Percentiles rank a stretch among this genome's conserved stretches.
Conservation (phyloP, 2,113 vertebrate genomes). For the Chaetops frenatus region DNA sequence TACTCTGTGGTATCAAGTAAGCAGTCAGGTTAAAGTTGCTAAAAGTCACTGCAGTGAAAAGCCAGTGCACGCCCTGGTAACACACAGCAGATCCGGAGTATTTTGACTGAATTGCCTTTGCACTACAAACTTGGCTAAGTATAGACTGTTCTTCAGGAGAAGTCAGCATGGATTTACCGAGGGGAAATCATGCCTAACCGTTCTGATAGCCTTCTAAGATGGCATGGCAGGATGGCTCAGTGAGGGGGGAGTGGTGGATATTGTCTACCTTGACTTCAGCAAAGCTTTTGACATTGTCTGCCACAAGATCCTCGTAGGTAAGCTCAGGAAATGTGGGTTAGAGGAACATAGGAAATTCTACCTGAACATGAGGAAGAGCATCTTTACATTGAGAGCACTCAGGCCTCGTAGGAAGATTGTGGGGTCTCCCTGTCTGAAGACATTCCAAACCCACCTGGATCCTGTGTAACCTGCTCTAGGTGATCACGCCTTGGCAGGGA, state of each 20-base stretch:
- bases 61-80: not conserved
- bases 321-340: not conserved
- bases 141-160: not conserved
- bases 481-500: not conserved
- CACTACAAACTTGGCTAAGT: not conserved
- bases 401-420: not conserved
- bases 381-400: not conserved
- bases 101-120: not conserved
- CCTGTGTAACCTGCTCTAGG: not conserved
- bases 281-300: not conserved
- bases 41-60: not conserved
- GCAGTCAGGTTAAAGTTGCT: not conserved
- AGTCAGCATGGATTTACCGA: not conserved
- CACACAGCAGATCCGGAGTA: not conserved
- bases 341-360: not conserved
- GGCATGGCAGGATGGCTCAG: fast-evolving
- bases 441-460: no score
- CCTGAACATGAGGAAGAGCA: not conserved
- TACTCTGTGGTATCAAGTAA: not conserved
- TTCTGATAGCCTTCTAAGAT: not conserved
- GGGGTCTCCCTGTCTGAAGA: not conserved
- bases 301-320: no score
- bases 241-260: not conserved
- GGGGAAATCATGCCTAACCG: not conserved
- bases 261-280: not conserved